Evolutionary conservation across 2,797 vertebrate genomes (phyloP), one percentile per base, ranked within the genome.

Genomic region (Anguilla marmorata): DNA sequence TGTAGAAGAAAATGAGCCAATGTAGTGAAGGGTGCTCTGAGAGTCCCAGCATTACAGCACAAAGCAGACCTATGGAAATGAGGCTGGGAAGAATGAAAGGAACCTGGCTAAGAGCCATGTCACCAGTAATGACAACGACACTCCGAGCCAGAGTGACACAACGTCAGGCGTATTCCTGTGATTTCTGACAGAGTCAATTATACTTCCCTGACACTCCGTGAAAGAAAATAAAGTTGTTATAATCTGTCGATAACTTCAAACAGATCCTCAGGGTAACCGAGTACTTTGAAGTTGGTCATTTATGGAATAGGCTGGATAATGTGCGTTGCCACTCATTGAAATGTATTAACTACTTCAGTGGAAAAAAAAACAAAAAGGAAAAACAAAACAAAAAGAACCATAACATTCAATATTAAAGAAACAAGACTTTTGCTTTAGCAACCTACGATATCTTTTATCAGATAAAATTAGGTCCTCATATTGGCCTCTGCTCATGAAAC

Each of bases 111-210:
- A 50, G 50, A 85, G 45, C 50, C 50, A 30, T 88, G 87, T 74
- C 87, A 88, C 48, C 30, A 27, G 63, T 88, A 52, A 88, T 88
- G 50, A 33, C 85, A 85, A 50, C 27, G 84, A 56, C 24, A 14
- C 66, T 11, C 66, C 24, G 24, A 88, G 84, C 50, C 14, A 41
- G 2, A 88, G 33, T 76, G 87, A 88, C 83, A 74, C 41, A 58
- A 85, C 37, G 66, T 85, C 83, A 88, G 50, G 58, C 66, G 79
- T 76, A 54, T 60, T 58, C 69, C 30, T 33, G 87, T n/a, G 30
- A 88, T 84, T 85, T 88, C 66, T 88, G 87, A 85, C 87, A 88
- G 48, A 74, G 87, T 85, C 7, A 58, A 88, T 88, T 85, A 76
- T 76, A 63, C 83, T 58, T 58, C 54, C 33, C 33, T n/a, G 54